Evolutionary conservation across 2,888 invertebrate genomes (phyloP).

Genomic region (Proisotoma minuta): DNA sequence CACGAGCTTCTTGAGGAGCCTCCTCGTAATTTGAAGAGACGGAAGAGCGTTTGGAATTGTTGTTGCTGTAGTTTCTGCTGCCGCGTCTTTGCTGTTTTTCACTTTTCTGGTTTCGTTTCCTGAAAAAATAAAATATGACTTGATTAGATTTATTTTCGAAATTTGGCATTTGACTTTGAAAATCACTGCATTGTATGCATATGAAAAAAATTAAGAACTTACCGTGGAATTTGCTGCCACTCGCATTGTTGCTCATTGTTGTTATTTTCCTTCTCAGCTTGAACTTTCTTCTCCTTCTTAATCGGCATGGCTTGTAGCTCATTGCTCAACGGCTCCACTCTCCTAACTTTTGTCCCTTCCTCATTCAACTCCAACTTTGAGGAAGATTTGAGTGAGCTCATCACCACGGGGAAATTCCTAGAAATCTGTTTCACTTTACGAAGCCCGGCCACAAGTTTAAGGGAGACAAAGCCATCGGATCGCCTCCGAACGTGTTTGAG

Average conservation of each 20-base stretch:
- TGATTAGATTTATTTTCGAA: not conserved
- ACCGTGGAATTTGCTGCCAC: not conserved
- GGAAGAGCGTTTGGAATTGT: not conserved
- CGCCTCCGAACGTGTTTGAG: constrained; percentile 90
- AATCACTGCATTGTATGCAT: not conserved
- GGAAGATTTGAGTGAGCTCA: constrained; percentile 71
- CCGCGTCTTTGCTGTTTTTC: not conserved
- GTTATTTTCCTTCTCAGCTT: constrained; percentile 10
- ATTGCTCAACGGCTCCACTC: constrained; percentile 76
- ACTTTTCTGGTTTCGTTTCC: not conserved
- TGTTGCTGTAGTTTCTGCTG: not conserved
- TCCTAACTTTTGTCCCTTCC: constrained; percentile 79
- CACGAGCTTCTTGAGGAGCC: constrained; percentile 17
- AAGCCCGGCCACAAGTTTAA: constrained; percentile 91
- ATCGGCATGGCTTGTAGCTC: constrained; percentile 77
- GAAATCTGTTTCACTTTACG: constrained; percentile 90
- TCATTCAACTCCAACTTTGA: constrained; percentile 82
- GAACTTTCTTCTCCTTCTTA: constrained; percentile 34
- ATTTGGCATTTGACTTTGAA: not conserved
- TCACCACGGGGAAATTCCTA: constrained; percentile 89
- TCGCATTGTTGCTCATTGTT: constrained; percentile 10
- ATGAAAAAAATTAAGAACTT: not conserved
- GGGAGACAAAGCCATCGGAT: constrained; percentile 90
- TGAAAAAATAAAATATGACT: not conserved
- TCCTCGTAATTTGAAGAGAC: not conserved